Evolutionary conservation across 2,797 vertebrate species (phyloP).

Genomic region (Avahi laniger): DNA sequence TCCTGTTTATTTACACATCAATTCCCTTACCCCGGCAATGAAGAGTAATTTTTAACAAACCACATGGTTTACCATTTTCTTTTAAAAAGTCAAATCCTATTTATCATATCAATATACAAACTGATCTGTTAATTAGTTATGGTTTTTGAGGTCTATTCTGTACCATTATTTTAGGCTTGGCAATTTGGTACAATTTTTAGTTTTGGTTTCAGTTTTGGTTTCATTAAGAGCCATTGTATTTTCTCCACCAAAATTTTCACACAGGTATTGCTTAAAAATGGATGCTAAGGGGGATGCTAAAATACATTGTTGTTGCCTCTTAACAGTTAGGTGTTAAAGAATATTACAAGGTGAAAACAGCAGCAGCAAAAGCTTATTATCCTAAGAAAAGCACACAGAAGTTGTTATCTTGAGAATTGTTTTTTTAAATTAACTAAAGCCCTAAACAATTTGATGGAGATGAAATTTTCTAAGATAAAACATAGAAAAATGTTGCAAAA

Average conservation of each 20-base stretch:
- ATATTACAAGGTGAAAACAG: conserved; percentile 38
- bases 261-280: conserved; percentile 27
- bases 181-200: background rate
- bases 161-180: conserved; percentile 16
- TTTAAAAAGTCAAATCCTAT: background rate
- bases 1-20: conserved; percentile 37
- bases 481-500: background rate
- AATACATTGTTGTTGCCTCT: background rate
- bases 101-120: conserved; percentile 15
- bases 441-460: background rate
- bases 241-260: conserved; percentile 29
- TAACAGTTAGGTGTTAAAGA: conserved; percentile 4
- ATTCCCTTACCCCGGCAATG: background rate
- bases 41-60: conserved; percentile 47
- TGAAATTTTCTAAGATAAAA: conserved; percentile 46
- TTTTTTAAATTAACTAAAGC: conserved; percentile 28
- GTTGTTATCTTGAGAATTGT: background rate
- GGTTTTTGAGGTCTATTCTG: background rate
- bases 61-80: background rate
- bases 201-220: conserved; percentile 30
- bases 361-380: conserved; percentile 4
- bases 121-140: background rate
- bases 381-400: background rate
- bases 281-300: background rate
- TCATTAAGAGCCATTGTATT: conserved; percentile 15